phyloP scores from a whole-genome alignment of 1,140 invertebrate species.

The Temnothorax longispinosus region DNA sequence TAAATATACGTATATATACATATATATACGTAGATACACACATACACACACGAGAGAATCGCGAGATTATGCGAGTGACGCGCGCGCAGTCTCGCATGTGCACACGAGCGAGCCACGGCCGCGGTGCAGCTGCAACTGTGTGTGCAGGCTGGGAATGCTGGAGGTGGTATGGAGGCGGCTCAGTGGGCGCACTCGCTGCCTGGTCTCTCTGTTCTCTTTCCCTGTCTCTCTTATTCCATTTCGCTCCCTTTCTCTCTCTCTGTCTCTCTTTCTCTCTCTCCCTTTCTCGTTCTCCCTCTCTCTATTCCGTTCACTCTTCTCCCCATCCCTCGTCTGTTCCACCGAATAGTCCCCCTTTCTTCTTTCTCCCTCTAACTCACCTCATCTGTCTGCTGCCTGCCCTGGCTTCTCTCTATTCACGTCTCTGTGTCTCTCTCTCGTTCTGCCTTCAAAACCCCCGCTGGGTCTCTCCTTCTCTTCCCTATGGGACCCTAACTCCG shows the following conservation, averaged over 20 bases:
- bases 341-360: conserved; percentile 27
- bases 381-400: conserved; percentile 16
- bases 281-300: background rate
- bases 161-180: conserved; percentile 80
- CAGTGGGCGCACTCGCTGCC: conserved; percentile 71
- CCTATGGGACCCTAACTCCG: conserved; percentile 10
- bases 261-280: background rate
- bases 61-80: conserved; percentile 45
- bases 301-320: conserved; percentile 37
- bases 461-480: conserved; percentile 11
- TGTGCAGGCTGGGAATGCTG: conserved; percentile 82
- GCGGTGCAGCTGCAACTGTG: conserved; percentile 83
- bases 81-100: conserved; percentile 72
- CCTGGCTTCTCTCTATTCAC: conserved; percentile 28
- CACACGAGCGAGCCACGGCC: conserved; percentile 71
- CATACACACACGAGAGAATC: background rate
- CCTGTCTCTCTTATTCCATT: conserved; percentile 28
- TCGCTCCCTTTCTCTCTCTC: background rate
- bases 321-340: conserved; percentile 1
- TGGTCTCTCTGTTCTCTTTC: conserved; percentile 55
- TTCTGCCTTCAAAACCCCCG: conserved; percentile 38
- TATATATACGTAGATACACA: background rate
- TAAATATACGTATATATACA: background rate
- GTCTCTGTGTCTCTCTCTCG: conserved; percentile 12
- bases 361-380: conserved; percentile 16